Evolutionary conservation across 2,888 invertebrate species (phyloP).

Genomic region (Lobophora halterata): DNA sequence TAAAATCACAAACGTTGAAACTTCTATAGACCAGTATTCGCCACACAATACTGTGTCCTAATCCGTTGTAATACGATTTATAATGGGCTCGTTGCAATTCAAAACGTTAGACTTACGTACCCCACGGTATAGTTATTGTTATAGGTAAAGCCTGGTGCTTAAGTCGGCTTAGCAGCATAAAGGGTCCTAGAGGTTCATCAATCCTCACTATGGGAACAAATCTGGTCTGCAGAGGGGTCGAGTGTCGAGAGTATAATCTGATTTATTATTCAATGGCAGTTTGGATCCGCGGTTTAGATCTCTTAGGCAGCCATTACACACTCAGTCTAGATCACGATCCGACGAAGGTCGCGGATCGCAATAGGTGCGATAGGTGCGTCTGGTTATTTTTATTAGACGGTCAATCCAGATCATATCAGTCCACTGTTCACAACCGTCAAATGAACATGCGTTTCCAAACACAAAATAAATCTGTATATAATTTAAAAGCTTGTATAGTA

Average conservation of each 20-base stretch:
- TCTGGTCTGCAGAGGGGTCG: slow-evolving; percentile 30
- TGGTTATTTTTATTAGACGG: too few relatives aligned
- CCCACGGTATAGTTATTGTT: slow-evolving; percentile 29
- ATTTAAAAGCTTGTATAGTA: too few relatives aligned
- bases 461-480: too few relatives aligned
- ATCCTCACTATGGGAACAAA: slow-evolving; percentile 25
- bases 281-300: slow-evolving; percentile 7
- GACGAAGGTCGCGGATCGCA: too few relatives aligned
- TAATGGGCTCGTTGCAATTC: slow-evolving; percentile 16
- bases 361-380: too few relatives aligned
- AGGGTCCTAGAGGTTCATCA: slow-evolving; percentile 28
- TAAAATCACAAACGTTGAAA: slow-evolving; percentile 28
- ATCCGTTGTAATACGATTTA: slow-evolving; percentile 23
- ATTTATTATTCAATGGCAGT: slow-evolving; percentile 26
- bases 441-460: too few relatives aligned
- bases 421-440: too few relatives aligned
- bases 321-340: too few relatives aligned
- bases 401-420: too few relatives aligned
- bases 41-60: slow-evolving; percentile 23
- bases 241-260: slow-evolving; percentile 25
- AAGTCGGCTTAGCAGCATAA: slow-evolving; percentile 32
- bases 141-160: slow-evolving; percentile 27
- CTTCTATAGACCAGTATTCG: slow-evolving; percentile 17
- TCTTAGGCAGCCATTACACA: slow-evolving; percentile 2
- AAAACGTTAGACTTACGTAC: slow-evolving; percentile 17